phyloP scores from a whole-genome alignment of 2,888 invertebrate genomes.

The Tuberolachnus salignus region DNA sequence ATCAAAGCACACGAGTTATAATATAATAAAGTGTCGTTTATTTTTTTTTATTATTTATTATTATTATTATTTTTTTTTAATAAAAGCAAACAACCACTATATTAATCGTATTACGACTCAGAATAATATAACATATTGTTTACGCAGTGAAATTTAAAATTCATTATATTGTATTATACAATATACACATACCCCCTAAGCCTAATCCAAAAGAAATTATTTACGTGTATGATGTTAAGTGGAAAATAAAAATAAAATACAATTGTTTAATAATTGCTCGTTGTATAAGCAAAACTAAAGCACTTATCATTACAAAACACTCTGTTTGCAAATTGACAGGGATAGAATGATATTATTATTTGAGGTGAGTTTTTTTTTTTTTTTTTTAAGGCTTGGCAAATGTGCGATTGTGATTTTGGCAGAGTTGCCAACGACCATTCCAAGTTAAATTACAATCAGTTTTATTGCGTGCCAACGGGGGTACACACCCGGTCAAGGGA shows the following conservation, averaged over 20 bases:
- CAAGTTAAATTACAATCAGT: constrained; percentile 6
- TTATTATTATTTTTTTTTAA: no score
- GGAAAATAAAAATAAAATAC: neutral
- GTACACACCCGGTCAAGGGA: neutral
- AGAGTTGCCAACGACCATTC: neutral
- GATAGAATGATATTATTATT: constrained; percentile 22
- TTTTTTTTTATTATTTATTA: no score
- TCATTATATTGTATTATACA: no score
- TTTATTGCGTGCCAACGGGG: constrained; percentile 34
- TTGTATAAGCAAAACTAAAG: neutral
- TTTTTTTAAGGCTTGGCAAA: constrained; percentile 35
- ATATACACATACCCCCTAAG: no score
- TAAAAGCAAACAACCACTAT: no score
- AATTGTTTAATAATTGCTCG: neutral
- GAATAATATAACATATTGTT: no score
- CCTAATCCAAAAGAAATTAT: no score
- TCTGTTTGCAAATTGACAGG: constrained; percentile 10
- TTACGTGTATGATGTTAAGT: no score
- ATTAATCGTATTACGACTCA: no score
- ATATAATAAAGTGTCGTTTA: no score
- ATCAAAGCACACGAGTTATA: no score
- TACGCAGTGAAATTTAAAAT: no score
- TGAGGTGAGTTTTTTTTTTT: constrained; percentile 4
- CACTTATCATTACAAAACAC: constrained; percentile 16
- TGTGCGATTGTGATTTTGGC: constrained; percentile 29